These are phyloP conservation scores for Napeogenes inachia DNA, from an alignment of 2,888 invertebrate species.

Conservation along the genomic window DNA sequence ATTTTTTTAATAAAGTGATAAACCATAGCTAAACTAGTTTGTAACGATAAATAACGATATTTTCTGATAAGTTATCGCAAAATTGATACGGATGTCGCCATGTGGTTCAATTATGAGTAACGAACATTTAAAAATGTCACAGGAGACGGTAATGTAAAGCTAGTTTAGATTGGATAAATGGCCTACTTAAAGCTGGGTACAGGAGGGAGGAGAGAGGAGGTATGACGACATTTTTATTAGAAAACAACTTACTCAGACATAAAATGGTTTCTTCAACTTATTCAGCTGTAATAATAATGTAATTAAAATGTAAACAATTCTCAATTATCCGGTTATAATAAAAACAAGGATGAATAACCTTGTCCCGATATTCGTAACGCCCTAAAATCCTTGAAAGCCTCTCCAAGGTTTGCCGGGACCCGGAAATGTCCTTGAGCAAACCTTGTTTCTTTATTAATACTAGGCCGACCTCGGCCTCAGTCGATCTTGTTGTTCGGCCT, in stretches of 20 bases:
- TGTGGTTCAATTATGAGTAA: constrained; percentile 26
- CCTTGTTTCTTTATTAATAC: constrained; percentile 45
- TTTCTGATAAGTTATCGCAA: constrained; percentile 41
- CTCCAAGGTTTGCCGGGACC: constrained; percentile 56
- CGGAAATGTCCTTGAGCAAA: constrained; percentile 59
- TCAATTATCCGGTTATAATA: no score
- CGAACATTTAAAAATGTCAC: no score
- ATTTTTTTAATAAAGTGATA: no score
- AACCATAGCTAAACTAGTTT: constrained; percentile 9
- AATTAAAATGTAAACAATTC: no score
- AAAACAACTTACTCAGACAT: no score
- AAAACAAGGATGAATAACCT: constrained; percentile 39
- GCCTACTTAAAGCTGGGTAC: no score
- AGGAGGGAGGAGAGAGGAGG: no score
- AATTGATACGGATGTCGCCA: constrained; percentile 45
- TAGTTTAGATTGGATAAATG: no score
- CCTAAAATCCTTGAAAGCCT: constrained; percentile 60
- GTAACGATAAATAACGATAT: constrained; percentile 1
- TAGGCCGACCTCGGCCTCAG: constrained; percentile 41
- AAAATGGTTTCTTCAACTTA: no score
- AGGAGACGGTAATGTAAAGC: no score
- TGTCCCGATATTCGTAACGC: constrained; percentile 61
- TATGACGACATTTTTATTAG: no score
- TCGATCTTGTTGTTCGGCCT: not conserved
- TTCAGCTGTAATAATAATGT: no score